Conservation (phyloP, 2,113 vertebrate species). For the Dasyurus viverrinus region DNA sequence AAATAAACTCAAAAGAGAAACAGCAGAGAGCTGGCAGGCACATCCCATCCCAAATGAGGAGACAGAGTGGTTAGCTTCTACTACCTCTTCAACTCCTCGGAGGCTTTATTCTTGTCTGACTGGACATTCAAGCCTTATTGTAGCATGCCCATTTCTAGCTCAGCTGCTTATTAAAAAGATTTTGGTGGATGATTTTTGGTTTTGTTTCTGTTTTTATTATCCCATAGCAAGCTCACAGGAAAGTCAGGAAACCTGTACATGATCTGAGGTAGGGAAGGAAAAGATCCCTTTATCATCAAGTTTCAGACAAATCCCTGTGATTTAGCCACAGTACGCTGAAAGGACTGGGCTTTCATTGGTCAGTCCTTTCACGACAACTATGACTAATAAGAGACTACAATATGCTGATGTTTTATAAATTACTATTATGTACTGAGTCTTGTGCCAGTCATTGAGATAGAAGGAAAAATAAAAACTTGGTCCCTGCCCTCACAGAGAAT, state of each 20-base stretch:
- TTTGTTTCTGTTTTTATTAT: not conserved
- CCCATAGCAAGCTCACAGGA: not conserved
- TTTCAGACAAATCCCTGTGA: not conserved
- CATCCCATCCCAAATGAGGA: not conserved
- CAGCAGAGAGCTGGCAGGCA: not conserved
- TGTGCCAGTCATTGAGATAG: not conserved
- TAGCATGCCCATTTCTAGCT: not conserved
- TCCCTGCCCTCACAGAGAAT: not conserved
- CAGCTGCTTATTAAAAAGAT: not conserved
- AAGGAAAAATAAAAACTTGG: not conserved
- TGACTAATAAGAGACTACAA: not conserved
- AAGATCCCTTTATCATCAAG: not conserved
- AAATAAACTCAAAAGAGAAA: not conserved
- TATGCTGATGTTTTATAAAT: not conserved
- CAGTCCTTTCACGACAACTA: not conserved
- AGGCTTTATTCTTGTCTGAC: not conserved
- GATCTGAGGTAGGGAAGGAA: not conserved
- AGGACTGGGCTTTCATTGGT: not conserved
- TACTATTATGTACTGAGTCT: not conserved
- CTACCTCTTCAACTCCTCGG: not conserved
- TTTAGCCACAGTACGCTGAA: not conserved
- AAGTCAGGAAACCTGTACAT: not conserved
- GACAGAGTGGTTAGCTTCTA: not conserved
- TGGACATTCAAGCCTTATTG: not conserved
- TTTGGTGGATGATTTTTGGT: not conserved